Conservation (phyloP, 1,140 invertebrate species). For the Drosophila ambigua region DNA sequence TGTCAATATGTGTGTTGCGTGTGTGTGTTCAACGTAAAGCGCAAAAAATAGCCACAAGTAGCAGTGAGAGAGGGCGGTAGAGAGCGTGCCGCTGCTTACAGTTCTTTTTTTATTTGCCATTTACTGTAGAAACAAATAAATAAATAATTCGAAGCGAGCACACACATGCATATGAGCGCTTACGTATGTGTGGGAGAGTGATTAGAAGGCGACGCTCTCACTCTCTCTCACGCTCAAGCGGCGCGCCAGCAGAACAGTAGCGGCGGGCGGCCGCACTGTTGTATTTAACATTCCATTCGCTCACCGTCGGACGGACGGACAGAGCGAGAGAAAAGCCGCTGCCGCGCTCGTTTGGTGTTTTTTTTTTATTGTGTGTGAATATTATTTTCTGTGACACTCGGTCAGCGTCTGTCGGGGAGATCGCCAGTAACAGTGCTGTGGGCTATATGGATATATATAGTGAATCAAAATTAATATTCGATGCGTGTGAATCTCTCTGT, state of each 20-base stretch:
- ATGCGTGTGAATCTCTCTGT: slow-evolving; percentile 46
- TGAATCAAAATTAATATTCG: slow-evolving; percentile 18
- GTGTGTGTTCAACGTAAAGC: too few species aligned
- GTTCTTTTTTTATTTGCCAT: slow-evolving; percentile 2
- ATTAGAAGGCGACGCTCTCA: slow-evolving; percentile 56
- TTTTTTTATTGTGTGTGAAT: slow-evolving; percentile 31
- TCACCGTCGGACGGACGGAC: slow-evolving; percentile 2
- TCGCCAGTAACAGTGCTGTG: too few species aligned
- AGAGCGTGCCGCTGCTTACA: background rate
- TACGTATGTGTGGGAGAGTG: slow-evolving; percentile 25
- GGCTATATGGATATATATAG: slow-evolving; percentile 2
- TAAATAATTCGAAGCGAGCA: slow-evolving; percentile 39
- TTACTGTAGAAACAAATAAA: slow-evolving; percentile 24
- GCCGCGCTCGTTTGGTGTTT: slow-evolving; percentile 18
- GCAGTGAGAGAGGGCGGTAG: background rate
- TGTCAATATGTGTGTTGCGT: too few species aligned
- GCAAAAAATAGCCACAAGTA: background rate
- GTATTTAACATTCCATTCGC: slow-evolving; percentile 19
- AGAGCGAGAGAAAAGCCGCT: slow-evolving; percentile 3
- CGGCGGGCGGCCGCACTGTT: slow-evolving; percentile 11
- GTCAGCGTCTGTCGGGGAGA: slow-evolving; percentile 29
- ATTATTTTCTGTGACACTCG: slow-evolving; percentile 40
- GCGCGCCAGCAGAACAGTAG: background rate
- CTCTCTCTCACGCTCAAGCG: slow-evolving; percentile 7
- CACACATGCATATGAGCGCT: slow-evolving; percentile 7